These are phyloP conservation scores for Cheilosia soror DNA, from an alignment of 2,888 invertebrate genomes.

Conservation along the genomic window DNA sequence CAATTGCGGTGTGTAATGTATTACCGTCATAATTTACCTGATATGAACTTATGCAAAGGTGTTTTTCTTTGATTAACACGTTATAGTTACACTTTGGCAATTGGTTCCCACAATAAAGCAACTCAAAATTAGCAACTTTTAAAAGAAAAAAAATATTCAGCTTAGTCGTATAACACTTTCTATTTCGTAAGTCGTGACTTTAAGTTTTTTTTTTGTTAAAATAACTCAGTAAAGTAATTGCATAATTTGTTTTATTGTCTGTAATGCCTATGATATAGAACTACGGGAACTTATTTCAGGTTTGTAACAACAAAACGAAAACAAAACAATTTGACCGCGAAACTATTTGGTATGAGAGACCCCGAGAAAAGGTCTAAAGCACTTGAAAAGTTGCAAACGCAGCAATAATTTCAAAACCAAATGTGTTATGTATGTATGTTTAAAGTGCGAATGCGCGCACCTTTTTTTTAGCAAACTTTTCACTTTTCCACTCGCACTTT, in stretches of 20 bases:
- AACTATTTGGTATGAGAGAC: slow-evolving; percentile 55
- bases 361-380: slow-evolving; percentile 65
- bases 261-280: slow-evolving; percentile 45
- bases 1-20: neutral
- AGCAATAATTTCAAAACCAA: slow-evolving; percentile 65
- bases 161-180: slow-evolving; percentile 64
- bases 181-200: slow-evolving; percentile 65
- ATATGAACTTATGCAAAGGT: slow-evolving; percentile 43
- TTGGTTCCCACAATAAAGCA: slow-evolving; percentile 46
- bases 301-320: slow-evolving; percentile 13
- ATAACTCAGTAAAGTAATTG: slow-evolving; percentile 58
- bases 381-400: slow-evolving; percentile 42
- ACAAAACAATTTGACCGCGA: slow-evolving; percentile 65
- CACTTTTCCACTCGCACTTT: slow-evolving; percentile 51
- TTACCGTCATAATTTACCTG: slow-evolving; percentile 42
- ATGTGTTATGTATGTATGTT: slow-evolving; percentile 17
- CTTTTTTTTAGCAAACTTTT: slow-evolving; percentile 62
- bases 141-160: slow-evolving; percentile 28
- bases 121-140: slow-evolving; percentile 55
- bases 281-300: slow-evolving; percentile 35
- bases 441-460: slow-evolving; percentile 58
- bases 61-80: slow-evolving; percentile 46
- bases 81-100: slow-evolving; percentile 38
- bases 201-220: slow-evolving; percentile 26
- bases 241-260: slow-evolving; percentile 51